Conservation (phyloP, 2,797 vertebrate species). For the Danio kyathit region DNA sequence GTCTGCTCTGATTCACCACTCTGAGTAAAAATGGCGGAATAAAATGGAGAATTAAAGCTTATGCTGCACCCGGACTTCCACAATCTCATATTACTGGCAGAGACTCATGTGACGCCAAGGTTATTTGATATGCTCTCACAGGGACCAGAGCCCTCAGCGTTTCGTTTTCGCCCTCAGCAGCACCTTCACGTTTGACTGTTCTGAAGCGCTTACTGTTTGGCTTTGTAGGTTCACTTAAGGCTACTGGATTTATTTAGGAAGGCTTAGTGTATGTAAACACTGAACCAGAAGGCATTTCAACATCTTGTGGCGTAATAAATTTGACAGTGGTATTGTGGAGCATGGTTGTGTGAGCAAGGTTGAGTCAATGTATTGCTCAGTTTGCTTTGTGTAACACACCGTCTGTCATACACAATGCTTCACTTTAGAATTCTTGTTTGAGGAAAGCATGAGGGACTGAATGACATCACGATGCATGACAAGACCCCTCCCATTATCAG, state of each 20-base stretch:
- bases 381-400: neutral
- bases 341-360: neutral
- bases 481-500: conserved; percentile 5
- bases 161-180: conserved; percentile 10
- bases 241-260: conserved; percentile 25
- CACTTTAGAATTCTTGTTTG: conserved; percentile 8
- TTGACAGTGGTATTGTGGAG: neutral
- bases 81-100: conserved; percentile 41
- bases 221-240: conserved; percentile 20
- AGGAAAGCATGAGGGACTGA: conserved; percentile 13
- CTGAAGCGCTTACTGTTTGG: neutral
- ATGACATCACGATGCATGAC: conserved; percentile 35
- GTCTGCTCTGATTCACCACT: conserved; percentile 47
- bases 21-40: conserved; percentile 29
- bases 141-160: conserved; percentile 35
- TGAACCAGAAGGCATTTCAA: conserved; percentile 7
- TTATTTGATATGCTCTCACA: conserved; percentile 41
- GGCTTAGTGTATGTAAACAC: conserved; percentile 9
- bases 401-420: conserved; percentile 11
- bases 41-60: conserved; percentile 17
- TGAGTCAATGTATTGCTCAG: neutral
- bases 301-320: neutral
- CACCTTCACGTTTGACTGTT: neutral
- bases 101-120: conserved; percentile 51
- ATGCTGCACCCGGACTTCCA: conserved; percentile 18